Evolutionary conservation across 2,797 vertebrate species (phyloP).

Genomic region (Novumbra hubbsi): DNA sequence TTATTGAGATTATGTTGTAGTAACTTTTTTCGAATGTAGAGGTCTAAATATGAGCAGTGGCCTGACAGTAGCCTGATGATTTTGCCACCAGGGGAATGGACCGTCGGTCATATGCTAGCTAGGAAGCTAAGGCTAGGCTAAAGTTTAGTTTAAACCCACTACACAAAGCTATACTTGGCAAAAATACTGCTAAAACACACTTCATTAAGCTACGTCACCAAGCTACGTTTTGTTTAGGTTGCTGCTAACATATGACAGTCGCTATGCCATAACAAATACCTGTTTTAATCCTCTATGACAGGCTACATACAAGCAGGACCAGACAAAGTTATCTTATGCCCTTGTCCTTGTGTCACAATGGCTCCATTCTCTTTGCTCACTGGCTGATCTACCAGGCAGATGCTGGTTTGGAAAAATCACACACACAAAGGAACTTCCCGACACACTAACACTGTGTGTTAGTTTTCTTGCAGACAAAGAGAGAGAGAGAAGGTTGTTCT

Average conservation of each 20-base stretch:
- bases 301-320: slow-evolving; percentile 38
- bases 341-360: slow-evolving; percentile 71
- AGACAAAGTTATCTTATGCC: slow-evolving; percentile 63
- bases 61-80: too few species aligned
- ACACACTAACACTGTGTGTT: slow-evolving; percentile 17
- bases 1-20: too few species aligned
- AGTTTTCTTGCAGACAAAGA: not conserved
- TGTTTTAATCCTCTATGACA: slow-evolving; percentile 6
- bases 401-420: slow-evolving; percentile 61
- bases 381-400: slow-evolving; percentile 65
- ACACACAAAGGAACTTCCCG: slow-evolving; percentile 29
- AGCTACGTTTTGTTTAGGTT: too few species aligned
- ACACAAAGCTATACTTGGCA: too few species aligned
- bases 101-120: too few species aligned
- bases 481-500: slow-evolving; percentile 7
- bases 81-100: too few species aligned
- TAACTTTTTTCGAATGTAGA: too few species aligned
- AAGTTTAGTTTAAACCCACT: too few species aligned
- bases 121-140: too few species aligned
- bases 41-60: too few species aligned
- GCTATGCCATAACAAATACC: not conserved
- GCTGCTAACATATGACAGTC: not conserved
- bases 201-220: too few species aligned
- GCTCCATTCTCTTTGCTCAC: slow-evolving; percentile 60
- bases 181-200: too few species aligned